Conservation (phyloP, 23 tunicate species). For the Corella eumyota region DNA sequence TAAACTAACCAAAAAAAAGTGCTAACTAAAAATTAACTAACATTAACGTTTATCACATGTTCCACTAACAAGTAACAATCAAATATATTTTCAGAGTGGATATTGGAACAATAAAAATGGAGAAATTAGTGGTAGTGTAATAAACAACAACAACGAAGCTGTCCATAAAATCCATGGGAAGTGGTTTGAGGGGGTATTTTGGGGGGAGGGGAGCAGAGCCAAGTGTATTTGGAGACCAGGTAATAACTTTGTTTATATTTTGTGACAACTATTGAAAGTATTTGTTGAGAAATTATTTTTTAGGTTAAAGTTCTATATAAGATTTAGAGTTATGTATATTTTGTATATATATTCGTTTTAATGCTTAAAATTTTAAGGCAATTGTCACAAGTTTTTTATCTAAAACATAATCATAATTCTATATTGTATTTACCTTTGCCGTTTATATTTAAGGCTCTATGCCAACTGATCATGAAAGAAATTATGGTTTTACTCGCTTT, state of each 20-base stretch:
- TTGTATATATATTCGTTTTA: too few relatives aligned
- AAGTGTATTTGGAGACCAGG: conserved; percentile 65
- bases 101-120: conserved; percentile 87
- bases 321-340: too few relatives aligned
- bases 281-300: too few relatives aligned
- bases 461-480: conserved; percentile 65
- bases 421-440: background rate
- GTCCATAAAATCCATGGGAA: conserved; percentile 47
- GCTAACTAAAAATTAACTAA: too few relatives aligned
- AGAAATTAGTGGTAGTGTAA: conserved; percentile 51
- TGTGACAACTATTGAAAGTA: too few relatives aligned
- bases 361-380: too few relatives aligned
- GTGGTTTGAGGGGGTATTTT: conserved; percentile 69
- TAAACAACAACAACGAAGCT: conserved; percentile 30
- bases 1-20: too few relatives aligned
- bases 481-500: conserved; percentile 92
- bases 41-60: too few relatives aligned
- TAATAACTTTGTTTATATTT: conserved; percentile 6
- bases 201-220: conserved; percentile 24
- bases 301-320: too few relatives aligned
- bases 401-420: too few relatives aligned
- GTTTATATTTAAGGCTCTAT: conserved; percentile 8
- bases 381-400: too few relatives aligned
- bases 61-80: too few relatives aligned
- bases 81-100: conserved; percentile 61